Base-by-base conservation (phyloP, 2,888 invertebrate genomes). In the Cerastoderma edule region DNA sequence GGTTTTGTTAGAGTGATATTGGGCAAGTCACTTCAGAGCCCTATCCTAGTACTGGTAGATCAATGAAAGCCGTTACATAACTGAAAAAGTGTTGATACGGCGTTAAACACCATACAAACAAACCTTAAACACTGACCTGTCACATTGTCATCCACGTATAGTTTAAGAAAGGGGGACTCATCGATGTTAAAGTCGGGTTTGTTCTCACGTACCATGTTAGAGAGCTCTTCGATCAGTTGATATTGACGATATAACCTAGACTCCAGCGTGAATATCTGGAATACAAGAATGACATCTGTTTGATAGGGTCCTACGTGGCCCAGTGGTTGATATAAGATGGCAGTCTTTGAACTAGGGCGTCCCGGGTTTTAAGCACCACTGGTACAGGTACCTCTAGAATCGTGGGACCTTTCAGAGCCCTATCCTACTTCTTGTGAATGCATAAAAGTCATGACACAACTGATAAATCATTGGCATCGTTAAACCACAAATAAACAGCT, bases 131-230 rank as follows among this genome's bases (percentile, higher is more conserved):
- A n/a, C n/a, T n/a, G n/a, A n/a, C n/a, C n/a, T n/a, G n/a, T n/a
- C n/a, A n/a, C n/a, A n/a, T n/a, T n/a, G n/a, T n/a, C n/a, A 60
- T 70, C 71, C 28, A 75, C 60, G 44, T 71, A 75, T 13, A 28
- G 53, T 32, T 66, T 44, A 24, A 70, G 33, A 13, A 33, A 19
- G 6, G 75, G 75, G 4, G 44, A 19, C 8, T 32, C 27, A 19
- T 71, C 30, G n/a, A 75, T 28, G 22, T 39, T 50, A 67, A 75
- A 75, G 32, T 67, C 44, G 10, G 75, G 75, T 28, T 70, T 63
- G 27, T 60, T 32, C 3, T 35, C 46, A 53, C 35, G n/a, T 5
- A 75, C 60, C 19, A 67, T 53, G 16, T 50, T 56, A 2, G 32
- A 32, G n/a, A 76, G 50, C 35, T 54, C 71, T 1, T 76, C 72